Base-by-base conservation (phyloP, 1,140 invertebrate genomes). In the Belonocnema kinseyi region DNA sequence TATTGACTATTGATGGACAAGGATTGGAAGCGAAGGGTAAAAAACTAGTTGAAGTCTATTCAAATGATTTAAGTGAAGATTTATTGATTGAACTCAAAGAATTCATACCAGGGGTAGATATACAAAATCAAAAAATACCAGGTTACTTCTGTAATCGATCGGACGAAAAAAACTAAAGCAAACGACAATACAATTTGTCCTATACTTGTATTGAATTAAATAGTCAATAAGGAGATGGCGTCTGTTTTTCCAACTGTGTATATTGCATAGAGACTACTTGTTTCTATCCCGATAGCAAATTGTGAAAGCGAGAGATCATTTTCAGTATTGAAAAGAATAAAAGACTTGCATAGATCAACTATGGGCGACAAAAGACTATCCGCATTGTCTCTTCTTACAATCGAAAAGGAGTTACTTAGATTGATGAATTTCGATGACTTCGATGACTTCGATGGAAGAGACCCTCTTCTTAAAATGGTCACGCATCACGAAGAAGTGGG, bases 221-320 rank as follows among this genome's bases (percentile, higher is more conserved):
- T 72, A 16, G 74, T 74, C 16, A 56, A 79, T 70, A 17, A 19
- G 14, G 54, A 74, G 50, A 73, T 73, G 50, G 50, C 76, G 13
- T 8, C 56, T 40, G 50, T 79, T 11, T 79, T 79, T 71, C 51
- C 74, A 58, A 79, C 76, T 52, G 52, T 74, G 16, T 76, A 74
- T 40, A 74, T 79, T 50, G 74, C 61, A 12, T 73, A 73, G 40
- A 73, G 75, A 73, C 17, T 79, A 40, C 71, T 76, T 58, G 19
- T 76, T 33, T 72, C 74, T 19, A 76, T 79, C 8, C 75, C 78
- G 11, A 66, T 79, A 52, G 66, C 74, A 3, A 79, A 79, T 70
- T 79, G 78, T 51, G 74, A 78, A 74, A 50, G 74, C 58, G 78
- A 79, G 71, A 50, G 75, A 54, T 80, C 78, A 8, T 74, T 77